phyloP scores from a whole-genome alignment of 2,888 invertebrate species.

The Caenorhabditis sp. region DNA sequence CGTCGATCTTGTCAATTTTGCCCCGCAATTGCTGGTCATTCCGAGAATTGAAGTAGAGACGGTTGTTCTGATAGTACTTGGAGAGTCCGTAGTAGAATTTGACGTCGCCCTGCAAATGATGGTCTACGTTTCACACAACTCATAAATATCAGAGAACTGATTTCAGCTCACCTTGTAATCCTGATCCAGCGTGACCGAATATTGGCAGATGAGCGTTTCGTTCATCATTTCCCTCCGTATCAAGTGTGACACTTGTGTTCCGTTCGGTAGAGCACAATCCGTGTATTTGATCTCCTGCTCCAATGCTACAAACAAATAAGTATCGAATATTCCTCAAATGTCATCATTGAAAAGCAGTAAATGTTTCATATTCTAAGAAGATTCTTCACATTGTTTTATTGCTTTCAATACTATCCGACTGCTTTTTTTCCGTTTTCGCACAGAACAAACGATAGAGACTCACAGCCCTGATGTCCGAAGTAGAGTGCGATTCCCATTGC shows the following conservation, averaged over 20 bases:
- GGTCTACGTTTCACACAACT: too few species aligned
- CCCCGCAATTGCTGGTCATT: conserved; percentile 88
- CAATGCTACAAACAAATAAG: conserved; percentile 58
- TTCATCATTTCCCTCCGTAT: conserved; percentile 16
- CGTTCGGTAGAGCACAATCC: conserved; percentile 56
- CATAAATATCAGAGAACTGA: too few species aligned
- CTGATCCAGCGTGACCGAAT: conserved; percentile 48
- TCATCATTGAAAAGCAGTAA: too few species aligned
- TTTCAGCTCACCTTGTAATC: conserved; percentile 64
- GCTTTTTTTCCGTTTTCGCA: too few species aligned
- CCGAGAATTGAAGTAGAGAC: conserved; percentile 94
- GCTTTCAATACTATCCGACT: too few species aligned
- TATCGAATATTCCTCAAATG: neutral
- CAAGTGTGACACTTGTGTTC: conserved; percentile 7
- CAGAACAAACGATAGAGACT: conserved; percentile 9
- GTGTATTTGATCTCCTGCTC: conserved; percentile 68
- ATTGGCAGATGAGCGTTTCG: conserved; percentile 50
- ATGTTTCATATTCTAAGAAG: too few species aligned
- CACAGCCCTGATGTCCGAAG: conserved; percentile 57
- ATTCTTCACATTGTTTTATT: too few species aligned
- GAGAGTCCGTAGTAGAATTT: conserved; percentile 97
- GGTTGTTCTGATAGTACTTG: conserved; percentile 98
- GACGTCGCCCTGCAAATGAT: conserved; percentile 83
- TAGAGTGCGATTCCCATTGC: conserved; percentile 59
- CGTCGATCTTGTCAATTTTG: conserved; percentile 83